Conservation (phyloP, 2,113 vertebrate genomes). For the Grus americana region DNA sequence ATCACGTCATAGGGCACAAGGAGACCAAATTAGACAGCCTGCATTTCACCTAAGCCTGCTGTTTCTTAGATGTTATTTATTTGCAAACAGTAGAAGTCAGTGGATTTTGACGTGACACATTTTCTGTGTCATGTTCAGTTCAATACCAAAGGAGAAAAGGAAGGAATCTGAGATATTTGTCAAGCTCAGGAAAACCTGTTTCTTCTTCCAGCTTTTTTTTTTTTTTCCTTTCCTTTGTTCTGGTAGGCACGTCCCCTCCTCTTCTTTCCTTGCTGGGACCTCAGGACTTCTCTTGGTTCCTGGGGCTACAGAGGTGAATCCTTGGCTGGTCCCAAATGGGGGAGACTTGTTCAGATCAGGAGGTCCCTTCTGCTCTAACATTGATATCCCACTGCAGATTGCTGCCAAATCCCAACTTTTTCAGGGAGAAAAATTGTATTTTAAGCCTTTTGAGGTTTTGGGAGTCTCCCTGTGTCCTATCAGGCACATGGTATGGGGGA, state of each 20-base stretch:
- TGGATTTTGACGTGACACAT: neutral
- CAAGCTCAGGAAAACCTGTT: neutral
- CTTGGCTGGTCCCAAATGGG: neutral
- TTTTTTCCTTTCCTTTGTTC: neutral
- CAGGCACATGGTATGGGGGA: neutral
- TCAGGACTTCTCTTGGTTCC: neutral
- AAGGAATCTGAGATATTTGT: neutral
- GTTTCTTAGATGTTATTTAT: neutral
- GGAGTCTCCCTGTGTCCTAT: neutral
- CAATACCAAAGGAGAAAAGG: neutral
- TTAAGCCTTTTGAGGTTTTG: neutral
- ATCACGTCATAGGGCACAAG: neutral
- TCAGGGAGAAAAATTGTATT: neutral
- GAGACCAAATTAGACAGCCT: neutral
- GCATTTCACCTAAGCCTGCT: neutral
- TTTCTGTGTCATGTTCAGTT: neutral
- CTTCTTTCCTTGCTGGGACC: neutral
- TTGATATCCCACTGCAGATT: neutral
- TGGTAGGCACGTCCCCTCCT: neutral
- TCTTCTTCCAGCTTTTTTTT: neutral
- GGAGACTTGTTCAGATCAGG: neutral
- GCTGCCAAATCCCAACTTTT: neutral
- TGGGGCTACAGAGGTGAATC: neutral
- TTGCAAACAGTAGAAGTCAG: neutral
- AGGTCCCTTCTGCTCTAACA: neutral